phyloP scores from a whole-genome alignment of 2,797 vertebrate genomes.

The Argyrosomus regius region DNA sequence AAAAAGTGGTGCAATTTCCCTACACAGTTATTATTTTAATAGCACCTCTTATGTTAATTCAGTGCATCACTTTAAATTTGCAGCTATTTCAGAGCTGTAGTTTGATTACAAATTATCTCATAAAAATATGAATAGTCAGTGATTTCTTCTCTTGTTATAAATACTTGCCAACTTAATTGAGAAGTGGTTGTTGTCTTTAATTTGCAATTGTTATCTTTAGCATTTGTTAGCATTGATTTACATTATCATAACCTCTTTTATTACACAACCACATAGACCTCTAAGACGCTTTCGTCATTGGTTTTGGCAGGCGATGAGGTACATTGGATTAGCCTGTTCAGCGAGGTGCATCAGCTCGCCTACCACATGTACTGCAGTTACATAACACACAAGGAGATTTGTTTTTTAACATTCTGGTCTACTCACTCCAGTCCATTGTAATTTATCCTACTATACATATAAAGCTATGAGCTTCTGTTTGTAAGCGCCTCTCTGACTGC shows the following conservation, averaged over 20 bases:
- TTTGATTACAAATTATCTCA: neutral
- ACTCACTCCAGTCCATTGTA: conserved; percentile 35
- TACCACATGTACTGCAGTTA: conserved; percentile 56
- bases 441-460: conserved; percentile 45
- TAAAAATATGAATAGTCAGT: neutral
- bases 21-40: neutral
- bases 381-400: conserved; percentile 59
- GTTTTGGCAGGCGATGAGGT: conserved; percentile 55
- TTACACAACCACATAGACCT: conserved; percentile 40
- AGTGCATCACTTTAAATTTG: neutral
- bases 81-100: neutral
- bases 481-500: conserved; percentile 2
- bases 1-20: neutral
- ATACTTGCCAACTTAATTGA: neutral
- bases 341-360: conserved; percentile 61
- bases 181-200: neutral
- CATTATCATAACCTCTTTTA: conserved; percentile 12
- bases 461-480: conserved; percentile 39
- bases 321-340: conserved; percentile 65
- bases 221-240: conserved; percentile 1
- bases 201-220: conserved; percentile 11
- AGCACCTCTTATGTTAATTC: neutral
- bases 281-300: conserved; percentile 45
- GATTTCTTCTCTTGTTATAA: neutral
- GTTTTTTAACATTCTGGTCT: conserved; percentile 40